These are phyloP conservation scores for Meloe dianella DNA, from an alignment of 2,888 invertebrate genomes.

Conservation along the genomic window DNA sequence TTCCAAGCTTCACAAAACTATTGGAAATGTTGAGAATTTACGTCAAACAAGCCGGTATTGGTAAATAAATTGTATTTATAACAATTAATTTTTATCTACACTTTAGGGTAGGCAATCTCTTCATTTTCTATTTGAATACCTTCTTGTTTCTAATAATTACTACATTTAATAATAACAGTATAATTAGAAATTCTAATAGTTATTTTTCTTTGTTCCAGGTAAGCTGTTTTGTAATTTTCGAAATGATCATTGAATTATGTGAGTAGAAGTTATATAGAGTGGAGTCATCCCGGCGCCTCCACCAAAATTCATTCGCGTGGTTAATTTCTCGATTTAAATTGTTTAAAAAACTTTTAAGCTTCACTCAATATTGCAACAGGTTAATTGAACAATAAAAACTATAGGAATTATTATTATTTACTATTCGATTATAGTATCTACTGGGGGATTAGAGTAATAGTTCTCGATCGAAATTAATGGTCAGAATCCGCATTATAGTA, in stretches of 20 bases:
- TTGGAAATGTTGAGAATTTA: too few relatives aligned
- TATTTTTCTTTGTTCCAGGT: slow-evolving; percentile 18
- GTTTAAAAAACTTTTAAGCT: background rate
- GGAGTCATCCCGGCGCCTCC: slow-evolving; percentile 27
- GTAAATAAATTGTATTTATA: too few relatives aligned
- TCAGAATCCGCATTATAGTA: background rate
- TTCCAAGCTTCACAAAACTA: too few relatives aligned
- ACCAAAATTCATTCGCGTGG: slow-evolving; percentile 15
- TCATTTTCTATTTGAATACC: background rate
- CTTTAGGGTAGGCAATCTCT: too few relatives aligned
- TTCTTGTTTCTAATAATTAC: slow-evolving; percentile 48
- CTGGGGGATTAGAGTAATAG: background rate
- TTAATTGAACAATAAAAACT: background rate
- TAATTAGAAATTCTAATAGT: background rate
- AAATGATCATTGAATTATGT: background rate
- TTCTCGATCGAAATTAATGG: background rate
- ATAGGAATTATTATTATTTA: background rate
- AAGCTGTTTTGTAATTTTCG: background rate
- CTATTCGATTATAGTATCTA: background rate
- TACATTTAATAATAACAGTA: slow-evolving; percentile 40
- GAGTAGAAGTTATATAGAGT: background rate
- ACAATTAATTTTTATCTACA: too few relatives aligned
- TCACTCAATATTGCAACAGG: background rate
- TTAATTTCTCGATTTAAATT: background rate
- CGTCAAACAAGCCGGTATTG: too few relatives aligned